Base-by-base conservation (phyloP, 1,140 invertebrate species). In the Hyposmocoma kahamanoa region DNA sequence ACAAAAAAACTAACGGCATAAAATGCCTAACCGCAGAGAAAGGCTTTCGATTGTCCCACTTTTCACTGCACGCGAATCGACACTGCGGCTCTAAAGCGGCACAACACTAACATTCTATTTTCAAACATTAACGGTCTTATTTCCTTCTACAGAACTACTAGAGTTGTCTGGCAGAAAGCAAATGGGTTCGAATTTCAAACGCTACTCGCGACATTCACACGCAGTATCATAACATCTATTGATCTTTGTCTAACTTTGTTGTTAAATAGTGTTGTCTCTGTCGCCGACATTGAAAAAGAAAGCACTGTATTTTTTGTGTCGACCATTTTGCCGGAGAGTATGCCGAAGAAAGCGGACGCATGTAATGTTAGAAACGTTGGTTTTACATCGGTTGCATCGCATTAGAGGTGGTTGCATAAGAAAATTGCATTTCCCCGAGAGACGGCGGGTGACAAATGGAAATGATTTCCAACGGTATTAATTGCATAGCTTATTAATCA, bases 1-100 rank as follows among this genome's bases (percentile, higher is more conserved):
- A 70, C 74, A 82, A 85, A 85, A 84, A 85, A 85, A 82, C 68
- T 85, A 85, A 85, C 82, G 78, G 82, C 80, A 83, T 85, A 85
- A 85, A 85, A 85, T 85, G 80, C 79, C 78, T 80, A 85, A 79
- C 76, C 62, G 67, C 72, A 72, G 82, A 83, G 82, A 85, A 85
- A 85, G 82, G 82, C 82, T 85, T 85, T 85, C 82, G 79, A 85
- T 85, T 85, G 82, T 78, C 78, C 82, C 67, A 85, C 82, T 73
- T 85, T 81, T 82, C 77, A 72, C 63, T 51, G 72, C 79, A 82
- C 76, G 78, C 79, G 72, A 83, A 72, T 72, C 66, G 58, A 62
- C 61, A 59, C 26, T 55, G 61, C 64, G 64, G 68, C 67, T 61
- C 58, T 53, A 62, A 60, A 72, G 62, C 63, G 51, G 53, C 63